These are phyloP conservation scores for Hylomyscus alleni DNA, from an alignment of 2,797 vertebrate species.

Conservation along the genomic window DNA sequence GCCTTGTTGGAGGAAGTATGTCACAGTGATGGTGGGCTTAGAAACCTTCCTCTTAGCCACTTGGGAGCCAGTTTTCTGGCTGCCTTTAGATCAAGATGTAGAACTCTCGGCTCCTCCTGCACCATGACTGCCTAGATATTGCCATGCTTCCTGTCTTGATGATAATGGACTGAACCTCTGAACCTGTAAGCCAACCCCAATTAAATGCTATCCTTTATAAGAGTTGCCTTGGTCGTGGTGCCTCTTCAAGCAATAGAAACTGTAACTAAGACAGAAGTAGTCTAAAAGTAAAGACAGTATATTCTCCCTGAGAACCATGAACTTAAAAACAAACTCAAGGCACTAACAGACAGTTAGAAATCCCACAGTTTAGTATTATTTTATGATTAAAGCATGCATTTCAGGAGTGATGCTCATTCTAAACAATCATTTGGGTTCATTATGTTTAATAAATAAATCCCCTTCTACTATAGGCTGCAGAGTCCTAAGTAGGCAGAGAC, in stretches of 20 bases:
- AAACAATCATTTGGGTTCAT: background rate
- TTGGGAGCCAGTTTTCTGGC: background rate
- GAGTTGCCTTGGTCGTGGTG: background rate
- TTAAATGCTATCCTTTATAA: background rate
- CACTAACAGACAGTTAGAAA: constrained; percentile 34
- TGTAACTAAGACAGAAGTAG: background rate
- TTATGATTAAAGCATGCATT: background rate
- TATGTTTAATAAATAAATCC: background rate
- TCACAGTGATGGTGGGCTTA: background rate
- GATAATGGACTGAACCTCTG: background rate
- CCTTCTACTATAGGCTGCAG: background rate
- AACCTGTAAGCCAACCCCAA: background rate
- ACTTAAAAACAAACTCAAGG: constrained; percentile 47
- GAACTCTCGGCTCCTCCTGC: background rate
- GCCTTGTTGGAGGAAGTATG: background rate
- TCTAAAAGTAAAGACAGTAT: constrained; percentile 33
- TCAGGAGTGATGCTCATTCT: background rate
- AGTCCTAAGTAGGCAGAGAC: background rate
- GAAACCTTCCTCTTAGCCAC: background rate
- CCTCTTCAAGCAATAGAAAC: background rate
- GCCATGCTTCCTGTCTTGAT: background rate
- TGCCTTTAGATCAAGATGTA: background rate
- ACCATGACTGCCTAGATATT: background rate
- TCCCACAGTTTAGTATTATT: background rate
- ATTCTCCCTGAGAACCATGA: background rate